These are phyloP conservation scores for Drosophila acutilabella DNA, from an alignment of 2,888 invertebrate genomes.

Conservation along the genomic window DNA sequence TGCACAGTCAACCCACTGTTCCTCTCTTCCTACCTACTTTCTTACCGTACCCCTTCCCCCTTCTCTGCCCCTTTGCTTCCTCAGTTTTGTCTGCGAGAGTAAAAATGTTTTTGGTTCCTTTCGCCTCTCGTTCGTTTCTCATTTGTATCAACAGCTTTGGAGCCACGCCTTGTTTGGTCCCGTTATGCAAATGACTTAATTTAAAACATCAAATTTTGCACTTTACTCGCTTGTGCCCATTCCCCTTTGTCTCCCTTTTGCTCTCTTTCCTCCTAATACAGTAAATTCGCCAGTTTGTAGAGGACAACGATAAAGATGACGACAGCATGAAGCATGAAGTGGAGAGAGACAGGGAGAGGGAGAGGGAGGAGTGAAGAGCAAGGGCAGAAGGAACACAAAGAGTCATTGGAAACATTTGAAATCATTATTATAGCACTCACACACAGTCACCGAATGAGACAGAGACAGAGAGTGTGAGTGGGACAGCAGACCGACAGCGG, in stretches of 20 bases:
- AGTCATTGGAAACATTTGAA: constrained; percentile 63
- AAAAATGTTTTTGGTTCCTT: constrained; percentile 11
- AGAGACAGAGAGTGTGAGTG: constrained; percentile 2
- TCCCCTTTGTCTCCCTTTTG: neutral
- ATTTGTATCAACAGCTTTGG: constrained; percentile 44
- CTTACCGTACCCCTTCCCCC: neutral
- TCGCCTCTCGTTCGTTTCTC: constrained; percentile 17
- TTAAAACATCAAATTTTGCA: constrained; percentile 75
- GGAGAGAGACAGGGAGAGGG: neutral
- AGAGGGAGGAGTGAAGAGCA: neutral
- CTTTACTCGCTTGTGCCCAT: constrained; percentile 41
- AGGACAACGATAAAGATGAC: constrained; percentile 16
- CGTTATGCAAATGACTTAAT: constrained; percentile 76
- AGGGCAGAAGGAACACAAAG: constrained; percentile 6
- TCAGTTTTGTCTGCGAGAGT: constrained; percentile 2
- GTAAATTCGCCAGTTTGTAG: constrained; percentile 28
- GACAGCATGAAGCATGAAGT: constrained; percentile 10
- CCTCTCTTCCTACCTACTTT: neutral
- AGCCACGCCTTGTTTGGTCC: constrained; percentile 18
- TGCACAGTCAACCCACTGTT: constrained; percentile 14
- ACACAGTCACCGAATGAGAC: constrained; percentile 31
- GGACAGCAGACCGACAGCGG: constrained; percentile 2
- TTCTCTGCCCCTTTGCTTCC: neutral
- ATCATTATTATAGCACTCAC: constrained; percentile 71
- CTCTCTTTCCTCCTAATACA: constrained; percentile 6